Conservation (phyloP, 2,113 vertebrate genomes). For the Percina caprodes region DNA sequence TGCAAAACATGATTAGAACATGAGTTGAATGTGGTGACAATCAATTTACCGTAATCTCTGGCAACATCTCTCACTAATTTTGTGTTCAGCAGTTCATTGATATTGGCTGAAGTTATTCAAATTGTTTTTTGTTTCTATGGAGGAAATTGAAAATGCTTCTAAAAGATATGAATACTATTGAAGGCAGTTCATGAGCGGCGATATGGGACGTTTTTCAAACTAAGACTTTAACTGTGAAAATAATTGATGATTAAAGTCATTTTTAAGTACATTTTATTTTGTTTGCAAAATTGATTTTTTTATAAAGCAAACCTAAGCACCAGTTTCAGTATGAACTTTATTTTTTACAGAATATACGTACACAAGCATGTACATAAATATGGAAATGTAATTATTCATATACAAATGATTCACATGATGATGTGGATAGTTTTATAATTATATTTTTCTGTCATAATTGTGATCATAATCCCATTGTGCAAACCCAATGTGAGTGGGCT, state of each 20-base stretch:
- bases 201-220: not conserved
- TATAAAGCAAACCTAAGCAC: not conserved
- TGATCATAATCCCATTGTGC: not conserved
- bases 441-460: not conserved
- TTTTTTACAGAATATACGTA: not conserved
- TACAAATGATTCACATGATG: too few relatives aligned
- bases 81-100: slow-evolving; percentile 18
- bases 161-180: not conserved
- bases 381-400: too few relatives aligned
- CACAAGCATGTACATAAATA: not conserved
- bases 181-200: not conserved
- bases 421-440: too few relatives aligned
- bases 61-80: slow-evolving; percentile 1
- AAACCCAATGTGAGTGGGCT: not conserved
- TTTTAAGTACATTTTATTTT: not conserved
- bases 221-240: not conserved
- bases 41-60: slow-evolving; percentile 1
- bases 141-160: not conserved
- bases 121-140: slow-evolving; percentile 1
- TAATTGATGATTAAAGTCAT: not conserved
- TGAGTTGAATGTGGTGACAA: not conserved
- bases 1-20: not conserved
- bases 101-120: not conserved
- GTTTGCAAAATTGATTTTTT: not conserved
- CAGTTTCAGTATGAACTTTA: not conserved